Evolutionary conservation across 1,140 invertebrate genomes (phyloP).

Genomic region (Coenobita brevimanus): DNA sequence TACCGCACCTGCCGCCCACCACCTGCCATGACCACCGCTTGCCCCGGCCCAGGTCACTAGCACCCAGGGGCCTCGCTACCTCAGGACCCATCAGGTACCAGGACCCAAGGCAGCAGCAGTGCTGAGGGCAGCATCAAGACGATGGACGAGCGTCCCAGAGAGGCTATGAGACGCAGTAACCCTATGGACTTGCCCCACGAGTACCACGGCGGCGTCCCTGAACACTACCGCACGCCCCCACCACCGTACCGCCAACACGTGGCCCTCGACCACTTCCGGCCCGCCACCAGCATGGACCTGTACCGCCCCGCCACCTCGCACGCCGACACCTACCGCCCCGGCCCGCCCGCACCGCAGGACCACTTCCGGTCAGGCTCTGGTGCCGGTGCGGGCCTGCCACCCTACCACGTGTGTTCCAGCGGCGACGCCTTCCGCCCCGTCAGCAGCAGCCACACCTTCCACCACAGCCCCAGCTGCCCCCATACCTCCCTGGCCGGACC

Average conservation of each 20-base stretch:
- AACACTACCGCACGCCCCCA: conserved; percentile 58
- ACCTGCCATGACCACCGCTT: conserved; percentile 39
- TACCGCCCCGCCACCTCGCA: conserved; percentile 55
- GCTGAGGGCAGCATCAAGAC: background rate
- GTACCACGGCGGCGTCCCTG: conserved; percentile 60
- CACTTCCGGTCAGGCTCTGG: conserved; percentile 48
- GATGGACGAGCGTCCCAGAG: background rate
- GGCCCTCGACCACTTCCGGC: conserved; percentile 65
- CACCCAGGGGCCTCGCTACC: background rate
- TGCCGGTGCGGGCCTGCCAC: conserved; percentile 36
- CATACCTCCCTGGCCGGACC: conserved; percentile 57
- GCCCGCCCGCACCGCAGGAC: conserved; percentile 42
- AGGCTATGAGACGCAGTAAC: conserved; percentile 51
- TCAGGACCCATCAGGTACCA: background rate
- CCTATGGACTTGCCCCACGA: conserved; percentile 51
- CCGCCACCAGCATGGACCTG: conserved; percentile 64
- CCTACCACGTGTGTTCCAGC: conserved; percentile 65
- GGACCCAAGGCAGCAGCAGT: conserved; percentile 24
- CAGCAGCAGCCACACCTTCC: conserved; percentile 60
- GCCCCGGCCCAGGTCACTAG: conserved; percentile 27
- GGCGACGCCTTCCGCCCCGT: conserved; percentile 47
- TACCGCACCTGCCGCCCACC: conserved; percentile 44
- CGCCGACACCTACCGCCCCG: conserved; percentile 42
- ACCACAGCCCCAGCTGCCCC: conserved; percentile 68
- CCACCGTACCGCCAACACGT: conserved; percentile 66